Evolutionary conservation across 92 coral and sea anemone species (phyloP), one percentile per base, ranked within the genome.

Genomic region (Zoanthus solanderi): DNA sequence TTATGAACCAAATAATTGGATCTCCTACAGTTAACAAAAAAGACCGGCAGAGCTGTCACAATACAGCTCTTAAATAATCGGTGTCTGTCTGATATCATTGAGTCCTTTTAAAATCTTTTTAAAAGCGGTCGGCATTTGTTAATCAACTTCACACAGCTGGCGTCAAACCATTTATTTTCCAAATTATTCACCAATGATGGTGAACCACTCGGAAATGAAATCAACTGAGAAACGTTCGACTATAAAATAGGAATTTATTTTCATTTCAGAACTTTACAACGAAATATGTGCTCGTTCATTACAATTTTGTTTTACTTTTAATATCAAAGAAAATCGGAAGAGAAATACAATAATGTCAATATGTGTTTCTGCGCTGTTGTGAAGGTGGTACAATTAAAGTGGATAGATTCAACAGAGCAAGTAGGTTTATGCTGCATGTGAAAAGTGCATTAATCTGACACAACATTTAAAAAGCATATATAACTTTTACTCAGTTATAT

Each of bases 121-220:
- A 75, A 75, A 75, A 7, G 14, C 12, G 10, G 31, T 7, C 28
- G 46, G 57, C 8, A 32, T 42, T 47, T 18, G 9, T 44, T 17
- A 75, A 44, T 45, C 14, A 75, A 23, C 12, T 31, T 28, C 58
- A 75, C 79, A 53, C 79, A 75, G 79, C 54, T 75, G 60, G 79
- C 17, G 31, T 9, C 47, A 18, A 2, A 47, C 46, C 60, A 75
- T 17, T 30, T 17, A 46, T 16, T 15, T 23, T 23, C 4, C n/a
- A 44, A 75, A 75, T 75, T 75, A 75, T 75, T 75, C 54, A 74
- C 29, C n/a, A 37, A 37, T 37, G 78, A 74, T 74, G 29, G 47
- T 12, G 30, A 45, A 75, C 46, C 23, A 45, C 23, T 18, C 47
- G 57, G n/a, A 23, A 12, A 11, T 12, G 56, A 13, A 75, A 58